Evolutionary conservation across 2,113 vertebrate genomes (phyloP).

Genomic region (Castor canadensis): DNA sequence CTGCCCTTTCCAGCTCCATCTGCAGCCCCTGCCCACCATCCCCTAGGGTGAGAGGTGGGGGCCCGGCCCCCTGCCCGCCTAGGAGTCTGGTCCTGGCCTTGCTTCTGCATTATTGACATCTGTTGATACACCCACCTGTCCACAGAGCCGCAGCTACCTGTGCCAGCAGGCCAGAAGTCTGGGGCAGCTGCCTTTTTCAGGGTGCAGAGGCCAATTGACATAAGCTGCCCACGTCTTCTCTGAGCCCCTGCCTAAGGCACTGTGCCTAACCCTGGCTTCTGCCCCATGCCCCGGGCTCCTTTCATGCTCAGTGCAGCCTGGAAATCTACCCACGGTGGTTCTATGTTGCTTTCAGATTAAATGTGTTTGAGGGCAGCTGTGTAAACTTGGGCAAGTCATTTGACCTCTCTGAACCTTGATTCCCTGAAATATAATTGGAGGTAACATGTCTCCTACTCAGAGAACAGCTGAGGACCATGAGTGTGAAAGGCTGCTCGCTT

Average conservation of each 20-base stretch:
- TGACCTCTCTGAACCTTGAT: background rate
- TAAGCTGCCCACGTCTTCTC: fast-evolving
- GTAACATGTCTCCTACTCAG: background rate
- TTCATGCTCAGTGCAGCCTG: background rate
- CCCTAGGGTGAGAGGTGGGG: background rate
- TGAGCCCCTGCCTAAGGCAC: background rate
- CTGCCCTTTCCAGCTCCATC: background rate
- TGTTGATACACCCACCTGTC: background rate
- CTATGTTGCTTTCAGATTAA: background rate
- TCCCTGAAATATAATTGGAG: background rate
- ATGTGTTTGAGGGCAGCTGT: background rate
- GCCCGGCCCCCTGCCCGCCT: background rate
- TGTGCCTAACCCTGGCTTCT: background rate
- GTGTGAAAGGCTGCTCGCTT: too few species aligned
- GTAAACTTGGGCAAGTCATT: background rate
- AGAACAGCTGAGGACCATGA: fast-evolving
- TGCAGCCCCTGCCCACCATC: too few species aligned
- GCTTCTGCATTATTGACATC: background rate
- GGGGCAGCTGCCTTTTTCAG: background rate
- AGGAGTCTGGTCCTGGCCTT: background rate
- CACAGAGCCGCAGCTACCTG: too few species aligned
- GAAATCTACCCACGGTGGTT: background rate
- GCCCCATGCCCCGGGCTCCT: background rate
- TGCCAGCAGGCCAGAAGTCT: too few species aligned
- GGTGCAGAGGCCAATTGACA: background rate